Conservation (phyloP, 2,113 vertebrate genomes). For the Butastur rufipennis region DNA sequence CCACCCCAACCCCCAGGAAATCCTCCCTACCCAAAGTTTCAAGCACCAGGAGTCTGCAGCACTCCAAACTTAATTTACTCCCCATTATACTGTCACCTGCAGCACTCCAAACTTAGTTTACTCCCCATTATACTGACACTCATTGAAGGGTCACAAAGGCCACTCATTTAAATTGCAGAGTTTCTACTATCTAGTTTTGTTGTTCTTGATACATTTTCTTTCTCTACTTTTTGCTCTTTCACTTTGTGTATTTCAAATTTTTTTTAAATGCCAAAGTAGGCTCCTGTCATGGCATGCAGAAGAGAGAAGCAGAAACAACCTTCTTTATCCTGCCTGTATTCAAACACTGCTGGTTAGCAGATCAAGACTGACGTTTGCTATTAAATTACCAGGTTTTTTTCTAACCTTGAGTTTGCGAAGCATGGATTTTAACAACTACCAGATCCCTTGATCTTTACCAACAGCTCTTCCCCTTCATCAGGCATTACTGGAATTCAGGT, state of each 20-base stretch:
- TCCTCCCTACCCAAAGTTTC: neutral
- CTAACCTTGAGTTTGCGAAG: neutral
- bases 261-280: neutral
- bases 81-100: neutral
- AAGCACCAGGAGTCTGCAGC: neutral
- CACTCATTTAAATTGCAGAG: neutral
- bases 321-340: neutral
- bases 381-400: fast-evolving
- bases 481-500: neutral
- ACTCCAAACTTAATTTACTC: neutral
- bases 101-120: neutral
- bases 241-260: neutral
- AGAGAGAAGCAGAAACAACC: neutral
- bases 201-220: neutral
- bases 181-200: neutral
- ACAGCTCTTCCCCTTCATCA: neutral
- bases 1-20: neutral
- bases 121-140: neutral
- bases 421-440: neutral
- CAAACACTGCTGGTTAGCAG: neutral
- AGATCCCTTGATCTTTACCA: neutral
- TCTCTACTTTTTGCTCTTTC: neutral
- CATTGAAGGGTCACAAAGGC: neutral
- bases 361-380: neutral
- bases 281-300: fast-evolving